These are phyloP conservation scores for Drosophila anomalata DNA, from an alignment of 2,888 invertebrate genomes.

Conservation along the genomic window DNA sequence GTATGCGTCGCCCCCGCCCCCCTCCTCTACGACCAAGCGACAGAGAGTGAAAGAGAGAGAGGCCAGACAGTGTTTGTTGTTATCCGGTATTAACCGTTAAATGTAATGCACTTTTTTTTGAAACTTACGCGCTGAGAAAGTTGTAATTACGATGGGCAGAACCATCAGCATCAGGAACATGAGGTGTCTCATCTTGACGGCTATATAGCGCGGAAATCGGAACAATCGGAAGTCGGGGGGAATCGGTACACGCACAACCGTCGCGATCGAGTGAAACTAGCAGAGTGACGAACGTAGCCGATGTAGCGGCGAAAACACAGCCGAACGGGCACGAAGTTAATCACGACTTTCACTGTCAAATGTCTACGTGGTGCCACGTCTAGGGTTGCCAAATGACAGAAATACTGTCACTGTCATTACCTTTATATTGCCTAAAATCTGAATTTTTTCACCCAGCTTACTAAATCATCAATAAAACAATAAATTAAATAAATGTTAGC, in stretches of 20 bases:
- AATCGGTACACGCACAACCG: slow-evolving; percentile 44
- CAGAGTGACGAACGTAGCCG: slow-evolving; percentile 48
- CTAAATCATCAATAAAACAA: slow-evolving; percentile 27
- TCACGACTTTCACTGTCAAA: slow-evolving; percentile 71
- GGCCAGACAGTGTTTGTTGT: not conserved
- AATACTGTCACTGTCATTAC: not conserved
- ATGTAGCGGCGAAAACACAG: slow-evolving; percentile 37
- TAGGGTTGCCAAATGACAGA: slow-evolving; percentile 46
- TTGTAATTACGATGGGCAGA: slow-evolving; percentile 89
- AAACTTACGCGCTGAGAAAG: slow-evolving; percentile 89
- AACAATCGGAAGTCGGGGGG: slow-evolving; percentile 31
- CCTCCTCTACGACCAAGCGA: too few relatives aligned
- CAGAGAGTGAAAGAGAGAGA: not conserved
- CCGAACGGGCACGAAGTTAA: slow-evolving; percentile 57
- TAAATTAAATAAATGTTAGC: not conserved
- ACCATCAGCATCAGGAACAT: slow-evolving; percentile 88
- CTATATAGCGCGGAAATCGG: slow-evolving; percentile 25
- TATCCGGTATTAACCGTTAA: not conserved
- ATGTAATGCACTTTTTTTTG: not conserved
- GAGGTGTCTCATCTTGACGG: slow-evolving; percentile 87
- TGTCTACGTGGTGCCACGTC: slow-evolving; percentile 72
- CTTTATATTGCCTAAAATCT: not conserved
- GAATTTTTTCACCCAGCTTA: not conserved
- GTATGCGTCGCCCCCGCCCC: slow-evolving; percentile 46
- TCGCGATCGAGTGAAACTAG: slow-evolving; percentile 51